Conservation (phyloP, 2,888 invertebrate genomes). For the Troglohyphantes excavatus region DNA sequence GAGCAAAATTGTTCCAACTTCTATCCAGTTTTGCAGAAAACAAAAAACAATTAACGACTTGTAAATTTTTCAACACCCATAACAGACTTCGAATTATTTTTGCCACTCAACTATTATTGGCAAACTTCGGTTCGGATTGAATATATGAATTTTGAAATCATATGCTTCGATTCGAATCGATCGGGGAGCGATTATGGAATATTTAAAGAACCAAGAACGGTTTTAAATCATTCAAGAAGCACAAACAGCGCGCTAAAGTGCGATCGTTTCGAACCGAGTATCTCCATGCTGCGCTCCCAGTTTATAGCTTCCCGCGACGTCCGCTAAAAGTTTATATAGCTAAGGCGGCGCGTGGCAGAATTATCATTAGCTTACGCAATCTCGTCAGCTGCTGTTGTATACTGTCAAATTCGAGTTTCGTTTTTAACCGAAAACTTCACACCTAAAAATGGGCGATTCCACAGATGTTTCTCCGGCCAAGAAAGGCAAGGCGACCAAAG, state of each 20-base stretch:
- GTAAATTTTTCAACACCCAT: slow-evolving; percentile 46
- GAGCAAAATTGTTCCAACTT: background rate
- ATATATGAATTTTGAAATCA: slow-evolving; percentile 24
- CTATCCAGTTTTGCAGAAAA: slow-evolving; percentile 34
- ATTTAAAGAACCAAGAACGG: slow-evolving; percentile 17
- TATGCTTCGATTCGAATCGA: background rate
- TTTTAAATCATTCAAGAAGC: slow-evolving; percentile 71
- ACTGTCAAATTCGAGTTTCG: background rate
- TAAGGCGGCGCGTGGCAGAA: background rate
- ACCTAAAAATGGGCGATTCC: slow-evolving; percentile 50
- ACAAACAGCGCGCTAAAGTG: slow-evolving; percentile 56
- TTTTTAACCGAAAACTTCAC: background rate
- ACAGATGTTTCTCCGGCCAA: slow-evolving; percentile 27
- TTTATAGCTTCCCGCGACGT: slow-evolving; percentile 78
- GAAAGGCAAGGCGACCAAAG: slow-evolving; percentile 61
- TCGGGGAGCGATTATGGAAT: background rate
- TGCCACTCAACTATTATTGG: background rate
- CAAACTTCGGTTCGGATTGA: background rate
- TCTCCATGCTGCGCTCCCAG: slow-evolving; percentile 43
- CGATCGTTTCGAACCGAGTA: slow-evolving; percentile 48
- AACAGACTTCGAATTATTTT: slow-evolving; percentile 28
- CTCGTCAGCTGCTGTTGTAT: background rate
- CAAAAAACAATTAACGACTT: slow-evolving; percentile 42
- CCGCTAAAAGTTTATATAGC: slow-evolving; percentile 62
- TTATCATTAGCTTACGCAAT: slow-evolving; percentile 21